These are phyloP conservation scores for Drosophila melanosoma DNA, from an alignment of 2,888 invertebrate species.

Conservation along the genomic window DNA sequence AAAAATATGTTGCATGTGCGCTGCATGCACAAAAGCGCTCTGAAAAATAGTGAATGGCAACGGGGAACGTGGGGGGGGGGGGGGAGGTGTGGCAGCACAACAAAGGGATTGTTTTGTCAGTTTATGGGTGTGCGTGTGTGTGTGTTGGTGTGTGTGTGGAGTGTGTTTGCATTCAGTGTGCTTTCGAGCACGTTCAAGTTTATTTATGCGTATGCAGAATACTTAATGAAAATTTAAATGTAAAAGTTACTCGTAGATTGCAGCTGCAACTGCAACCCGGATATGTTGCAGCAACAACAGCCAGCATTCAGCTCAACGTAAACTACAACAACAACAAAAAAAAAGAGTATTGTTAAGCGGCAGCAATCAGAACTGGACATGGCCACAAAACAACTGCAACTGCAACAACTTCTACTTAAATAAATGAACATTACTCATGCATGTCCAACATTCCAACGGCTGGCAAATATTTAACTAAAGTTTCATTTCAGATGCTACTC, in stretches of 20 bases:
- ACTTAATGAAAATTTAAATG: conserved; percentile 82
- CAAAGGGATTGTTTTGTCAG: conserved; percentile 77
- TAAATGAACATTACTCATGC: conserved; percentile 55
- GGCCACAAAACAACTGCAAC: conserved; percentile 8
- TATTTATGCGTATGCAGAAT: conserved; percentile 83
- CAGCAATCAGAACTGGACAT: conserved; percentile 36
- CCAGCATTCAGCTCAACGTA: background rate
- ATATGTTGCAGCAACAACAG: conserved; percentile 3
- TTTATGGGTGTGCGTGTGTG: conserved; percentile 16
- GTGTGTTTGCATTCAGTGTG: conserved; percentile 67
- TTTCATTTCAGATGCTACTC: background rate
- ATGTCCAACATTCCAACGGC: conserved; percentile 5
- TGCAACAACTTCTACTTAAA: conserved; percentile 45
- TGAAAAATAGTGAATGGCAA: background rate
- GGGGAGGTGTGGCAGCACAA: conserved; percentile 46
- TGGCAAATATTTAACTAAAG: conserved; percentile 3
- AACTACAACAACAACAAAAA: conserved; percentile 12
- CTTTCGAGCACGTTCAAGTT: conserved; percentile 80
- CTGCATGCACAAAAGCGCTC: conserved; percentile 44
- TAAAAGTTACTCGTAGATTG: conserved; percentile 77
- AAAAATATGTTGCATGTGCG: conserved; percentile 71
- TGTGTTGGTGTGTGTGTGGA: conserved; percentile 18
- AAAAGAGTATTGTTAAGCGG: conserved; percentile 28
- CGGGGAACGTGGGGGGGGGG: conserved; percentile 3
- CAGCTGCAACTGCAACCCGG: conserved; percentile 18